These are phyloP conservation scores for Gambusia yucatana DNA, from an alignment of 2,797 vertebrate species.

Conservation along the genomic window DNA sequence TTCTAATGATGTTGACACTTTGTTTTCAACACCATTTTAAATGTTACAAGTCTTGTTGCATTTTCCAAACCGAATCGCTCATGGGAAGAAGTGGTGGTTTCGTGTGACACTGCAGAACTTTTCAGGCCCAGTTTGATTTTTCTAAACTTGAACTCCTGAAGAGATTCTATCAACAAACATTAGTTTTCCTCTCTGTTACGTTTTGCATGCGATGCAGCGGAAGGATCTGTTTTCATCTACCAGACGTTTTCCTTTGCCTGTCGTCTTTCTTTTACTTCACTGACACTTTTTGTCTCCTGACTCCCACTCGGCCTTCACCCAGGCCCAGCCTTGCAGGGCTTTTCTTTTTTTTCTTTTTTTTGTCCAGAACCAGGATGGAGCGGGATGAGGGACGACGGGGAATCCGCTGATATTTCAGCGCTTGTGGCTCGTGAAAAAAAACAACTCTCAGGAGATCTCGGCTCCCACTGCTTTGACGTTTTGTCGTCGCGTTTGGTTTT, in stretches of 20 bases:
- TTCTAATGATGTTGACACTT: neutral
- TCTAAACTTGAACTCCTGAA: neutral
- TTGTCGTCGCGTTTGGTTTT: neutral
- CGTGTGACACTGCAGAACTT: neutral
- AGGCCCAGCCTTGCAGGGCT: conserved; percentile 55
- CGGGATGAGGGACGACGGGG: conserved; percentile 2
- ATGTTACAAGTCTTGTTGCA: neutral
- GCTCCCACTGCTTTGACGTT: conserved; percentile 16
- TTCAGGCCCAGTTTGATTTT: neutral
- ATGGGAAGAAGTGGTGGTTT: neutral
- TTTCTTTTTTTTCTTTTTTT: conserved; percentile 20
- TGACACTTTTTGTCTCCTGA: conserved; percentile 72
- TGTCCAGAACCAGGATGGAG: conserved; percentile 27
- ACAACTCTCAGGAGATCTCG: neutral
- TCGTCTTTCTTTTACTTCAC: conserved; percentile 49
- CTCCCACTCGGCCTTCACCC: conserved; percentile 67
- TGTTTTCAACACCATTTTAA: neutral
- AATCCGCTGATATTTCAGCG: conserved; percentile 31
- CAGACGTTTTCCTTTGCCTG: conserved; percentile 16
- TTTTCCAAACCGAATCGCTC: neutral
- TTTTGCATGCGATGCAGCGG: neutral
- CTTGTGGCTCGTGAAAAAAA: neutral
- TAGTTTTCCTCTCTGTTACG: neutral
- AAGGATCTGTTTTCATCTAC: conserved; percentile 13
- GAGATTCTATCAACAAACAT: neutral